These are phyloP conservation scores for Caretta caretta DNA, from an alignment of 2,113 vertebrate species.

Conservation along the genomic window DNA sequence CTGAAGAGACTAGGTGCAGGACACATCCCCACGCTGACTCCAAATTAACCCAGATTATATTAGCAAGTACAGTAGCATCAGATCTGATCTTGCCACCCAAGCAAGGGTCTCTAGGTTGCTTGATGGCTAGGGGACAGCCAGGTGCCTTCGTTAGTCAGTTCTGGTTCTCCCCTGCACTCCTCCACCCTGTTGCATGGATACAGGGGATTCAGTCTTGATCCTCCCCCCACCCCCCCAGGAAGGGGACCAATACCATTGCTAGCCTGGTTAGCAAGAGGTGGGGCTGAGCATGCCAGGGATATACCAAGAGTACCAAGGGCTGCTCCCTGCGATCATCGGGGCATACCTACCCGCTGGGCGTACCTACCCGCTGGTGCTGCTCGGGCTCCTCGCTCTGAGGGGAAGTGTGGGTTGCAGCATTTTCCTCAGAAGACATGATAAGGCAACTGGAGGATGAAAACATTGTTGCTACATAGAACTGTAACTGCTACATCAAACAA, in stretches of 20 bases:
- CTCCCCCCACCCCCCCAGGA: background rate
- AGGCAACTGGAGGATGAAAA: background rate
- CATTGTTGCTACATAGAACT: no score
- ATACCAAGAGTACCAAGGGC: no score
- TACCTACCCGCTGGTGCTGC: background rate
- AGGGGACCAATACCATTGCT: no score
- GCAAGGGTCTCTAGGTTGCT: background rate
- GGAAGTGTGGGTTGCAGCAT: rapidly evolving
- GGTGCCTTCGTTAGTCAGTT: background rate
- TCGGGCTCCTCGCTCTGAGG: background rate
- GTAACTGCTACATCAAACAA: no score
- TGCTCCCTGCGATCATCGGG: no score
- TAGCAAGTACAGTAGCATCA: background rate
- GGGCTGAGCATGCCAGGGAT: background rate
- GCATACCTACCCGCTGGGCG: background rate
- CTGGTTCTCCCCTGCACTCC: background rate
- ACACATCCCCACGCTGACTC: rapidly evolving
- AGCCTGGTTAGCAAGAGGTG: background rate
- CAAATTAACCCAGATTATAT: background rate
- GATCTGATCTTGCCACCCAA: background rate
- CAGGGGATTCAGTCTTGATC: background rate
- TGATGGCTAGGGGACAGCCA: no score
- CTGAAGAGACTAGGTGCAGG: background rate
- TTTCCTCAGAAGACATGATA: background rate
- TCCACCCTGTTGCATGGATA: background rate